Evolutionary conservation across 2,797 vertebrate genomes (phyloP), one percentile per base, ranked within the genome.

Genomic region (Tapera naevia): DNA sequence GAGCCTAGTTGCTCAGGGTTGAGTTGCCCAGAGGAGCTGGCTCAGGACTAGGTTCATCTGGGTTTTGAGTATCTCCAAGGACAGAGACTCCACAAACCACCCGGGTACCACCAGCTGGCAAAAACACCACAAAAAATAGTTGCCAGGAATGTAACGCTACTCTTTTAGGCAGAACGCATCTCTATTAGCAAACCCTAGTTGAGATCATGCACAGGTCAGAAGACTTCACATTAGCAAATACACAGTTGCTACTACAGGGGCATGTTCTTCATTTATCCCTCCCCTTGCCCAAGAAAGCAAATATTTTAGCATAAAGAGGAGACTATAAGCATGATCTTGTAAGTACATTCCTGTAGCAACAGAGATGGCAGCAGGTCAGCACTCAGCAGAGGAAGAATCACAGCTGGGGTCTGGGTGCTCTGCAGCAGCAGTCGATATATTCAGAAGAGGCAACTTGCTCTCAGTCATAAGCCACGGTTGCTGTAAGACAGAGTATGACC

Each of bases 161-260:
- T 54, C 2, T 54, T 74, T 30, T 8, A 28, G 32, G 16, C n/a
- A 58, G 48, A 62, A 35, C 25, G 17, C 11, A 65, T 8, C 17
- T 51, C 35, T 41, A 2, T 13, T 7, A 21, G 39, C 22, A 74
- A 88, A 60, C 9, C 11, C 17, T 22, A 5, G 8, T 6, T 51
- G 27, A 9, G 15, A 28, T 27, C 33, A 0, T 1, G 4, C 10
- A 60, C 5, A 43, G 27, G 11, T 5, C 4, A 5, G 46, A 71
- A 67, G 16, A 64, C 43, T 21, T n/a, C 14, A 33, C 25, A 4
- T 23, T 7, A 22, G 14, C 7, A 1, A 24, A 28, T 27, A 21
- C 43, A 53, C 33, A 48, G 27, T 4, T 46, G 33, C 37, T 76
- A 24, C 8, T 17, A 3, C 23, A 57, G 14, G 17, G 33, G 19